Evolutionary conservation across 1,140 invertebrate genomes (phyloP).

Genomic region (Trichogramma pretiosum): DNA sequence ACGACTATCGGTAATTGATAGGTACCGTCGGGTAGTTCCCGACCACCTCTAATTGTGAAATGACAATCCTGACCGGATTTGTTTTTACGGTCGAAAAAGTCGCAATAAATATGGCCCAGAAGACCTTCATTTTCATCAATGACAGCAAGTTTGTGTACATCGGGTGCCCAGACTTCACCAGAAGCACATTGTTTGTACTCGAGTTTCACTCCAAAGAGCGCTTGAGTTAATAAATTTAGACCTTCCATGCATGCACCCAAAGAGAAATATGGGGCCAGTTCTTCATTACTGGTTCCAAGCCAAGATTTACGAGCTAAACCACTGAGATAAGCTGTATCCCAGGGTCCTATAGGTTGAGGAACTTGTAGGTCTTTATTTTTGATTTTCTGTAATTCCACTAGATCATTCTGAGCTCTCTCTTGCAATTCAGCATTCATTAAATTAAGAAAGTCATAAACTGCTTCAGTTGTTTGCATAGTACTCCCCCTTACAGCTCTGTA

Average conservation of each 20-base stretch:
- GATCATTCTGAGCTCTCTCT: constrained; percentile 59
- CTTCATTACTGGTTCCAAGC: constrained; percentile 55
- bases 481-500: constrained; percentile 76
- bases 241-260: constrained; percentile 94
- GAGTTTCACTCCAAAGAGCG: constrained; percentile 72
- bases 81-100: constrained; percentile 81
- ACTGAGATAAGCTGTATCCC: constrained; percentile 80
- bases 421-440: constrained; percentile 62
- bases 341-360: constrained; percentile 52
- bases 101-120: constrained; percentile 94
- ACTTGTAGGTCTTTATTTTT: constrained; percentile 51
- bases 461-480: constrained; percentile 69
- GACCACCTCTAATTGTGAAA: constrained; percentile 94
- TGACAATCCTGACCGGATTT: constrained; percentile 98
- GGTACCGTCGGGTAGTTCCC: constrained; percentile 64
- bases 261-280: constrained; percentile 85
- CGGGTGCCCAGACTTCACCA: constrained; percentile 77
- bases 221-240: constrained; percentile 72
- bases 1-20: constrained; percentile 92
- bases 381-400: constrained; percentile 63
- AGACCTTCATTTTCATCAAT: constrained; percentile 66
- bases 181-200: constrained; percentile 51
- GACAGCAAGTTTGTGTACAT: constrained; percentile 84
- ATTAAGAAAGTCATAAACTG: constrained; percentile 73
- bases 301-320: constrained; percentile 61